Conservation (phyloP, 2,113 vertebrate species). For the Antigone vipio region DNA sequence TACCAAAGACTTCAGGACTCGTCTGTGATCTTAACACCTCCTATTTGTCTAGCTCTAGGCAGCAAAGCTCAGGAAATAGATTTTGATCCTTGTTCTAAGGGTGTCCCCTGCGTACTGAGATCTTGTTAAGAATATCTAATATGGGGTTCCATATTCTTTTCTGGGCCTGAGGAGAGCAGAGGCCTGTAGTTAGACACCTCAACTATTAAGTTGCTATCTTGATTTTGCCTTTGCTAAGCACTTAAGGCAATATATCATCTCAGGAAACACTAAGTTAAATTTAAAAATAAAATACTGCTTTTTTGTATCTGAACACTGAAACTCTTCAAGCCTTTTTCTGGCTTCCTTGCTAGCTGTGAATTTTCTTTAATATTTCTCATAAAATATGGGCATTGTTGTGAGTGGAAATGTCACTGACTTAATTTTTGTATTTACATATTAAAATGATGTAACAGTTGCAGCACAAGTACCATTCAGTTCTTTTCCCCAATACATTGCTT, state of each 20-base stretch:
- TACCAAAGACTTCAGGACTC: neutral
- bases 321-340: neutral
- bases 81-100: neutral
- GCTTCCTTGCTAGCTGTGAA: neutral
- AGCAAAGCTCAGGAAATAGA: neutral
- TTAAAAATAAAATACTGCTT: neutral
- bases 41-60: neutral
- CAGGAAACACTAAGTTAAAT: neutral
- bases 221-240: neutral
- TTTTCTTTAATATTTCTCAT: neutral
- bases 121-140: neutral
- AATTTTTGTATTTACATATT: neutral
- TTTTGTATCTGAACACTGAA: neutral
- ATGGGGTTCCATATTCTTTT: accelerated
- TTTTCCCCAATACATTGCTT: accelerated
- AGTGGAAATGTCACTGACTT: neutral
- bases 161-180: neutral
- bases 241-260: neutral
- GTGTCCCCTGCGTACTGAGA: neutral
- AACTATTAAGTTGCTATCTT: neutral
- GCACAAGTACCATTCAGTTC: neutral
- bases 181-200: neutral
- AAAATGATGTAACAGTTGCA: too few species aligned
- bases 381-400: neutral
- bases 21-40: neutral